Evolutionary conservation across 2,113 vertebrate species (phyloP), one percentile per base, ranked within the genome.

Genomic region (Raphicerus campestris): DNA sequence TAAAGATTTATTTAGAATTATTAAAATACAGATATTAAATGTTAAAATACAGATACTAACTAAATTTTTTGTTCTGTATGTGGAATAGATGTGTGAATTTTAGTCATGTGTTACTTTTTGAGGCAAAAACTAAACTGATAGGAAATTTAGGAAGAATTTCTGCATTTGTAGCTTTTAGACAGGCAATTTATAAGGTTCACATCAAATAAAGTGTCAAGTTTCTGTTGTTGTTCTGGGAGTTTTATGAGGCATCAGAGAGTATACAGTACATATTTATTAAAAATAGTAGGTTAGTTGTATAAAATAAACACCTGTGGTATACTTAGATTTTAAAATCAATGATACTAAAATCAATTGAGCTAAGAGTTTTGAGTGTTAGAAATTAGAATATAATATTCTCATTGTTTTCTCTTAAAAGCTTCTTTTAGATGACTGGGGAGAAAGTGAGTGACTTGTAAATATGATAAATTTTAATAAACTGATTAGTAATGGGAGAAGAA

Each of bases 391-490:
- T 32, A 86, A 86, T 53, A 60, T 4, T 95, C 35, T 83, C 51
- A 5, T 10, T 85, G 47, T 73, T 89, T 87, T 90, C 58, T 93
- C 19, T 78, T 89, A 95, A 63, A 85, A 91, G 17, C 13, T 85
- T 51, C 30, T 78, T 49, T 49, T 11, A 39, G 28, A 92, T 93
- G 83, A 88, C 80, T 19, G 95, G 95, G 93, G 20, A 89, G 61
- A 84, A 90, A 56, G 26, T n/a, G 6, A 75, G 11, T 93, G 28
- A 75, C 22, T 80, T 86, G 1, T 30, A 70, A 78, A 84, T 87
- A 78, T 91, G 30, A 81, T 88, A 35, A 49, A 91, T 94, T 95
- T 91, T 60, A 94, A 32, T 70, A 88, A 96, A 87, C 39, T 87
- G 11, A 87, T 89, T 82, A 73, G 8, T 94, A 55, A 55, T 86